A percentile compares a stretch with the other conserved stretches of the same genome.
phyloP scores from a whole-genome alignment of 2,888 invertebrate genomes.

The Scaptomyza cyrtandrae region DNA sequence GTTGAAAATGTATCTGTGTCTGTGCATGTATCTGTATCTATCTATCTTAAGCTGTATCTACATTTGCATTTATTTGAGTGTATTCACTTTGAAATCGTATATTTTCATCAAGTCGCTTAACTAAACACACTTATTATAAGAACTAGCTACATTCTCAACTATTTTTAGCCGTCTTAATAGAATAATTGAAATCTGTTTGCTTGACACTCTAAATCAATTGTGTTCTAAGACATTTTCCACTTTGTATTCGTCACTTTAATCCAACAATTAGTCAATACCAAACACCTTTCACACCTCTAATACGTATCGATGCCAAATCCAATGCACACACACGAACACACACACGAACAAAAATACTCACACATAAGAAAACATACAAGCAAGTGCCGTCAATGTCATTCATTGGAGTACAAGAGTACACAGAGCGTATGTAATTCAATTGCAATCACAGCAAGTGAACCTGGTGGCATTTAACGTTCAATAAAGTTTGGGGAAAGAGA shows the following conservation, averaged over 20 bases:
- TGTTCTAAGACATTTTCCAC: slow-evolving; percentile 33
- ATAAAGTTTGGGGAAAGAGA: slow-evolving; percentile 14
- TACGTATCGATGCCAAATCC: slow-evolving; percentile 46
- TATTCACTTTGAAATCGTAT: no score
- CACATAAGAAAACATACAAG: not conserved
- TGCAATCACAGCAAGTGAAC: slow-evolving; percentile 77
- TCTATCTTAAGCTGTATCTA: not conserved
- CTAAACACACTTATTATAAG: not conserved
- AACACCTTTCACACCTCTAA: slow-evolving; percentile 79
- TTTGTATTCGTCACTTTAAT: slow-evolving; percentile 72
- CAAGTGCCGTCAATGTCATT: slow-evolving; percentile 4
- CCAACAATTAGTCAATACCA: slow-evolving; percentile 82
- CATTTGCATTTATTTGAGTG: no score
- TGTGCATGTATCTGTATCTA: not conserved
- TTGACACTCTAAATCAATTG: not conserved
- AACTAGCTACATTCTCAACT: not conserved
- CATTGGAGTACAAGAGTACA: not conserved
- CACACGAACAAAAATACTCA: slow-evolving; percentile 7
- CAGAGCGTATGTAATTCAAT: slow-evolving; percentile 64
- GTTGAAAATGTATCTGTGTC: slow-evolving; percentile 9
- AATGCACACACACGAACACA: slow-evolving; percentile 26
- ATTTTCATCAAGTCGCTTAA: not conserved
- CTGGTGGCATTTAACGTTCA: slow-evolving; percentile 71
- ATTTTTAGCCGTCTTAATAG: not conserved
- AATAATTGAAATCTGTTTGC: not conserved